Base-by-base conservation (phyloP, 2,888 invertebrate genomes). In the Andrena bucephala region DNA sequence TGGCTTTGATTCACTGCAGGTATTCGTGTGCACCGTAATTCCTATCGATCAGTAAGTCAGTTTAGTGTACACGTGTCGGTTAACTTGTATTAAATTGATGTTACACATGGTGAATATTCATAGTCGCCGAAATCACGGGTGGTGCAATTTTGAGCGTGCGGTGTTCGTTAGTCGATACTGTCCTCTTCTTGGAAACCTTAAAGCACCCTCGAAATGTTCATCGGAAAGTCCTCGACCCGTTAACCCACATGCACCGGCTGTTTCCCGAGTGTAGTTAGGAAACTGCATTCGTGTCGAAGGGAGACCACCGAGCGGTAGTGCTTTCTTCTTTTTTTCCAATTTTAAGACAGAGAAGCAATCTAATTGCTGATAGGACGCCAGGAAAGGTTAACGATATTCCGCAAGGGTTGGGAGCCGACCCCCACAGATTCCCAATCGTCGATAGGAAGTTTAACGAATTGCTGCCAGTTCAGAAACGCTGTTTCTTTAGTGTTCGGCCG, bases 181-280 rank as follows among this genome's bases (percentile, higher is more conserved):
- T 75, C 66, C 81, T 60, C 69, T 84, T 85, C 66, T 68, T 74
- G 72, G 50, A 62, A 74, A 59, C 68, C 78, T 77, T 42, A 80
- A 71, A 86, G 77, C 77, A 54, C 77, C 42, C 86, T 87, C 78
- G 69, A 86, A 85, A 87, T 72, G 78, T 85, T 85, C 83, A 70
- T 72, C 85, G 85, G 66, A 76, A 87, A 85, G 60, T 77, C 70
- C 76, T 86, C 74, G 86, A 77, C 78, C 83, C 50, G 24, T 50
- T 85, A 70, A 87, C 85, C 88, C 67, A 85, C 60, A 87, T 85
- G 33, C 79, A 65, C 27, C 62, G 65, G 27, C 57, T 67, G 77
- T 81, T 87, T 66, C 78, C 72, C 74, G 57, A 68, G 81, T 57
- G 74, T 65, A 52, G 60, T 59, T 60, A 24, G 50, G 65, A 81